Evolutionary conservation across 2,797 vertebrate genomes (phyloP), one percentile per base, ranked within the genome.

Genomic region (Tinamus major): DNA sequence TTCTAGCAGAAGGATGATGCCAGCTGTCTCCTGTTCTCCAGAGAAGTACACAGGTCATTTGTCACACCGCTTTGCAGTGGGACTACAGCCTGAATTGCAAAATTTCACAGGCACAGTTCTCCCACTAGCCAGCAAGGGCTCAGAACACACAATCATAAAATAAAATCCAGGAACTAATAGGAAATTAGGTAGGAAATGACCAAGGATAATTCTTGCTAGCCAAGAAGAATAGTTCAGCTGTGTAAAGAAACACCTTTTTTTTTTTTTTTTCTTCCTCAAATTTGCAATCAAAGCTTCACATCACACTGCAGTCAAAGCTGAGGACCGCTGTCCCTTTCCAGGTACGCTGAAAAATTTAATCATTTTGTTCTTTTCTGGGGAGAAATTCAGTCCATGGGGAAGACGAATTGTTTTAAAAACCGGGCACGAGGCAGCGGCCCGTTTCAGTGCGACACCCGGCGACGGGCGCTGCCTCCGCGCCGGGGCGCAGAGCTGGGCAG

Each of bases 381-480:
- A 19, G 27, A 90, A 90, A 55, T 13, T 72, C 23, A 62, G 31
- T n/a, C 19, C 59, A 62, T 18, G n/a, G 4, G 41, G 18, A 2
- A 48, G 46, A 71, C 7, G 70, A 83, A 68, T 11, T 31, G 9
- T 11, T 18, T 51, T 55, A 62, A 59, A 51, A 6, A 41, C 41
- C 41, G 13, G 42, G 15, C 33, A 37, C 1, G 3, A 77, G 78
- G 75, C 2, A 41, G 3, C 0, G 17, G 37, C 48, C 44, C 2
- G 2, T 1, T 10, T 39, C 48, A 85, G 20, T 15, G 33, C 0
- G 1, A 5, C 53, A 21, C 4, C 2, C 2, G 33, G 10, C 24
- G 8, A 9, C 37, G 42, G 0, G 2, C 19, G 23, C 26, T 33
- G 42, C 10, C 41, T 37, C 41, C 23, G 37, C 4, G 12, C 41